phyloP scores from a whole-genome alignment of 35 echinoderm and acorn worm species.

The Anneissia japonica region DNA sequence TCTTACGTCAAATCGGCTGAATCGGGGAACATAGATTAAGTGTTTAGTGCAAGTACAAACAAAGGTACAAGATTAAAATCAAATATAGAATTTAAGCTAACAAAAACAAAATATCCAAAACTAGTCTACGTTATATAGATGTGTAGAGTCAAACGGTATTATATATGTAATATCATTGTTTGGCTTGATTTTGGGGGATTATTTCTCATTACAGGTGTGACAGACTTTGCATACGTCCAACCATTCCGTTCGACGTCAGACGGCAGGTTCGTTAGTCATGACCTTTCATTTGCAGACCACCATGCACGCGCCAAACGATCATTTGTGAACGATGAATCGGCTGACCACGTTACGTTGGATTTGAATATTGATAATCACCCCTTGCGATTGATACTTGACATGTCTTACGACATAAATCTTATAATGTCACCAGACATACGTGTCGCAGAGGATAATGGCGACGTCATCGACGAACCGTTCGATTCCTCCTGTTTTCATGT shows the following conservation, averaged over 20 bases:
- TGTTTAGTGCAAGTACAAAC: too few relatives aligned
- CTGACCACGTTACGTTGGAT: neutral
- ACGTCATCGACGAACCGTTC: neutral
- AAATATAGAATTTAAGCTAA: too few relatives aligned
- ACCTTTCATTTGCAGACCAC: neutral
- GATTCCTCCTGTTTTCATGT: neutral
- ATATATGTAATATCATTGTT: too few relatives aligned
- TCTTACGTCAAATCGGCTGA: too few relatives aligned
- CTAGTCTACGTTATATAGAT: too few relatives aligned
- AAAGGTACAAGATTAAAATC: too few relatives aligned
- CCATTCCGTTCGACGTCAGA: neutral
- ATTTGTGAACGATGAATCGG: neutral
- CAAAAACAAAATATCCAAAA: too few relatives aligned
- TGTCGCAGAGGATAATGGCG: neutral
- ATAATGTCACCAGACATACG: neutral
- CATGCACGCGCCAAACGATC: neutral
- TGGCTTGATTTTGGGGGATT: neutral
- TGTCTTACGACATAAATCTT: neutral
- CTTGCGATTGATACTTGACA: neutral
- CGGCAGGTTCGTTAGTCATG: neutral
- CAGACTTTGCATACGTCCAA: neutral
- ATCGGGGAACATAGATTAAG: too few relatives aligned
- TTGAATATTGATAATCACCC: neutral
- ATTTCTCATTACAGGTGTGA: neutral
- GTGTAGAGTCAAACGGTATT: too few relatives aligned